phyloP scores from a whole-genome alignment of 2,113 vertebrate species.

The Montifringilla adamsi region DNA sequence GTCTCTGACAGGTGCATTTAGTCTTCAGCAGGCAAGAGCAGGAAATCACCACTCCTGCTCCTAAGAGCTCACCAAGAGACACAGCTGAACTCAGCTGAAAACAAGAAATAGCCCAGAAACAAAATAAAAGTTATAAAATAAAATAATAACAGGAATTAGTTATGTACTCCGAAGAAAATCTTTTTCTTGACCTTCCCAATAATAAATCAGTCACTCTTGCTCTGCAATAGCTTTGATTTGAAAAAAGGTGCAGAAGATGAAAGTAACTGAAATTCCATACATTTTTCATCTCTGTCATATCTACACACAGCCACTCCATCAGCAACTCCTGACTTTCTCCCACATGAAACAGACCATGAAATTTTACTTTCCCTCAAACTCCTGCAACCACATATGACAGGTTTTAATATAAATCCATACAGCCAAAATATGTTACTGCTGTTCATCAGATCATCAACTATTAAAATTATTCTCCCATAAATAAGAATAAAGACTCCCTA shows the following conservation, averaged over 20 bases:
- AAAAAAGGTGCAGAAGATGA: constrained; percentile 22
- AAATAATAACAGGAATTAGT: background rate
- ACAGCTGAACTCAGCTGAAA: background rate
- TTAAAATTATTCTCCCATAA: background rate
- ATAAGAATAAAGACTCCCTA: background rate
- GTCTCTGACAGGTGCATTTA: background rate
- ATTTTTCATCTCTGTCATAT: constrained; percentile 37
- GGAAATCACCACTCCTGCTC: background rate
- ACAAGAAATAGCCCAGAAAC: background rate
- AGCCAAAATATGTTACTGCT: background rate
- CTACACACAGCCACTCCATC: background rate
- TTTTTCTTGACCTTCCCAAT: constrained; percentile 8
- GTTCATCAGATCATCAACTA: background rate
- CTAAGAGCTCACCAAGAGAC: background rate
- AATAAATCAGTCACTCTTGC: background rate
- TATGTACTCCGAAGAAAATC: background rate
- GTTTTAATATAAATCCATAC: background rate
- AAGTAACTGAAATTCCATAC: constrained; percentile 34
- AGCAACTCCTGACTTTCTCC: background rate
- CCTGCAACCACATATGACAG: background rate
- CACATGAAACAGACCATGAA: constrained; percentile 11
- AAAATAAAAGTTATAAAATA: background rate
- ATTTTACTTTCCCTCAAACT: background rate
- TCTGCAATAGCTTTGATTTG: background rate
- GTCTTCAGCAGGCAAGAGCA: background rate